A percentile compares a stretch with the other conserved stretches of the same genome.
These are phyloP conservation scores for Parapsyche elsis DNA, from an alignment of 1,140 invertebrate species.

Conservation along the genomic window DNA sequence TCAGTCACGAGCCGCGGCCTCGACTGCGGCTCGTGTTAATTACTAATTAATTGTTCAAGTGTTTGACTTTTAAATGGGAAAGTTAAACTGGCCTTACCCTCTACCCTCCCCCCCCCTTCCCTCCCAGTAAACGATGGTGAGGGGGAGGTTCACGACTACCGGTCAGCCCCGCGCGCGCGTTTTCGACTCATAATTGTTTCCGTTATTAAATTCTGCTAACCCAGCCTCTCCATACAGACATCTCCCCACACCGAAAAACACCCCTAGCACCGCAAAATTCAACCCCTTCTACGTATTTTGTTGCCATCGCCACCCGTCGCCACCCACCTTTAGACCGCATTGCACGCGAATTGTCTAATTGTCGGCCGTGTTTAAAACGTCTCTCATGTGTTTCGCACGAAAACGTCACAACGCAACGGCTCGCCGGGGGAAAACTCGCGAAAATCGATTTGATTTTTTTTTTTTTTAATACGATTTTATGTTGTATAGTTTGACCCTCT, in stretches of 20 bases:
- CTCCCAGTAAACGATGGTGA: not conserved
- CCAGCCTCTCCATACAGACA: slow-evolving; percentile 2
- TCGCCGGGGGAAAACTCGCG: not conserved
- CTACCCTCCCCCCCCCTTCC: not conserved
- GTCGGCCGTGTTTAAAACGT: slow-evolving; percentile 49
- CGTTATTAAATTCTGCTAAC: slow-evolving; percentile 53
- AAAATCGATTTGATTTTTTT: slow-evolving; percentile 1
- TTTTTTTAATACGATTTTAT: too few relatives aligned
- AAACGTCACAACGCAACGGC: not conserved
- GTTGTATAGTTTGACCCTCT: not conserved
- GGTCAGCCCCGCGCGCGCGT: slow-evolving; percentile 19
- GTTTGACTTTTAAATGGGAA: slow-evolving; percentile 57
- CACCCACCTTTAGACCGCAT: not conserved
- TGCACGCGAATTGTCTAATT: slow-evolving; percentile 54
- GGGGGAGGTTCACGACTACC: not conserved
- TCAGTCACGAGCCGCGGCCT: slow-evolving; percentile 47
- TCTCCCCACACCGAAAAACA: not conserved
- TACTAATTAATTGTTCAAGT: slow-evolving; percentile 57
- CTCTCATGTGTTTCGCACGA: slow-evolving; percentile 51
- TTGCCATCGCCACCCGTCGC: not conserved
- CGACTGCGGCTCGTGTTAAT: slow-evolving; percentile 50
- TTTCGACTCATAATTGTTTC: slow-evolving; percentile 54
- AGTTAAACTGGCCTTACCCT: slow-evolving; percentile 49
- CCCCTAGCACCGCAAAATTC: not conserved
- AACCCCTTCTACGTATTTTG: not conserved